Evolutionary conservation across 2,888 invertebrate genomes (phyloP).

Genomic region (Pristionchus arcanus): DNA sequence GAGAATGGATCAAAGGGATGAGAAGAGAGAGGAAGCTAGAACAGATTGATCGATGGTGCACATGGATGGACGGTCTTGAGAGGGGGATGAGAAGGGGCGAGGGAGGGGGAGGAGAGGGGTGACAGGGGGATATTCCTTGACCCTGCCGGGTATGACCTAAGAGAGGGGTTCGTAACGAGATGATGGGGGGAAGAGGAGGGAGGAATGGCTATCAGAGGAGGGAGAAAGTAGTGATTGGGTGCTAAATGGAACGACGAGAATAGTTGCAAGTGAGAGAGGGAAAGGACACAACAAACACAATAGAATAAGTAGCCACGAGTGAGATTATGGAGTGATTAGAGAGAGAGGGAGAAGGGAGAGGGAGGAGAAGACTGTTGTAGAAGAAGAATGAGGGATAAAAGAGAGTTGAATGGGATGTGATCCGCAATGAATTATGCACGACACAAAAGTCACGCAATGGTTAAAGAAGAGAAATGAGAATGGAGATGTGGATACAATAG

Average conservation of each 20-base stretch:
- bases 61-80: background rate
- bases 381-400: background rate
- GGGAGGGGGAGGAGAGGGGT: background rate
- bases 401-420: conserved; percentile 45
- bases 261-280: conserved; percentile 23
- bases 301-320: conserved; percentile 35
- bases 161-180: conserved; percentile 1
- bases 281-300: conserved; percentile 48
- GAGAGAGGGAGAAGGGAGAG: background rate
- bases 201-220: conserved; percentile 30
- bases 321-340: conserved; percentile 32
- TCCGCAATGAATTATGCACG: conserved; percentile 52
- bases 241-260: conserved; percentile 21
- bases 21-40: conserved; percentile 51
- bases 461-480: conserved; percentile 50
- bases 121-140: conserved; percentile 44
- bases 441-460: conserved; percentile 52
- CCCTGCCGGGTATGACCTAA: conserved; percentile 37
- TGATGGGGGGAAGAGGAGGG: conserved; percentile 12
- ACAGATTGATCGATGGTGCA: conserved; percentile 43
- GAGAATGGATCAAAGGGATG: conserved; percentile 46
- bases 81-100: background rate
- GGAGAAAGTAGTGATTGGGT: conserved; percentile 26
- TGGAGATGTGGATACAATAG: conserved; percentile 45
- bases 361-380: background rate